Evolutionary conservation across 2,113 vertebrate species (phyloP).

Genomic region (Sinocyclocheilus grahami): DNA sequence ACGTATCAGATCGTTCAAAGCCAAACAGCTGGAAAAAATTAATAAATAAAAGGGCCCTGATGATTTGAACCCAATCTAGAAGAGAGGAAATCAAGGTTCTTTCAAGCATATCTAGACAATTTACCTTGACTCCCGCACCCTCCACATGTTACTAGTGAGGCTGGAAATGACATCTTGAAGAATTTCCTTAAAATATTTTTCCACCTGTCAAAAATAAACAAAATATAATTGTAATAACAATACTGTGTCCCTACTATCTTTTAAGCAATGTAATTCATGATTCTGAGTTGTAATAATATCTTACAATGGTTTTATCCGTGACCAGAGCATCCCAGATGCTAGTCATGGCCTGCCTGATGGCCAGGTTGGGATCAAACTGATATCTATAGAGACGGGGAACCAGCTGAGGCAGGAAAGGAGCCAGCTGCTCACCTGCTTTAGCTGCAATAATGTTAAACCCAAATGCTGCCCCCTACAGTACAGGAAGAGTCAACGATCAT

Average conservation of each 20-base stretch:
- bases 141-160: conserved; percentile 92
- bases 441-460: conserved; percentile 95
- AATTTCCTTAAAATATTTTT: conserved; percentile 96
- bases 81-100: background rate
- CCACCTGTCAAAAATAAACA: conserved; percentile 77
- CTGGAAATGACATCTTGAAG: conserved; percentile 93
- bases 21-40: conserved; percentile 82
- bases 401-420: conserved; percentile 89
- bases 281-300: conserved; percentile 34
- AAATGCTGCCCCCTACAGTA: conserved; percentile 91
- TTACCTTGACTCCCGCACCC: conserved; percentile 96
- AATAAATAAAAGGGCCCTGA: background rate
- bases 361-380: conserved; percentile 96
- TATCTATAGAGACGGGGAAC: conserved; percentile 96
- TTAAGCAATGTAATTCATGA: background rate
- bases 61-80: background rate
- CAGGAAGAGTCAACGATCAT: background rate
- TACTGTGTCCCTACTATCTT: background rate
- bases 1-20: conserved; percentile 91
- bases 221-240: background rate
- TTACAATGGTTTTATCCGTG: conserved; percentile 88
- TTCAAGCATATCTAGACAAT: background rate
- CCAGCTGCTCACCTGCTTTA: conserved; percentile 93
- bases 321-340: conserved; percentile 98
- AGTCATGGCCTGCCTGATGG: conserved; percentile 95